These are phyloP conservation scores for Acrobeloides nanus DNA, from an alignment of 2,888 invertebrate genomes.

Conservation along the genomic window DNA sequence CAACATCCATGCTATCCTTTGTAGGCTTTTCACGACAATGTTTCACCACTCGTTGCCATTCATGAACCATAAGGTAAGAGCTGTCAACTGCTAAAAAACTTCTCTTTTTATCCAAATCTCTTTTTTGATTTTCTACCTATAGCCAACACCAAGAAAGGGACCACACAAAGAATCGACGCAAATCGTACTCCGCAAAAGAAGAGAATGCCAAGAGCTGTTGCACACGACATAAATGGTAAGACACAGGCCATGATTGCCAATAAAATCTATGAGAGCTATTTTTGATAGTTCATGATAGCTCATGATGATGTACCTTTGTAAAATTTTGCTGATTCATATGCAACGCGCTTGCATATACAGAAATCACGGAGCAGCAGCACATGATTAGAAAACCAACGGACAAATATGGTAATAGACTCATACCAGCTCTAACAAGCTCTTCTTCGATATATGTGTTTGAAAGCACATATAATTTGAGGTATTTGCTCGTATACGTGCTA, in stretches of 20 bases:
- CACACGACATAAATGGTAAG: constrained; percentile 42
- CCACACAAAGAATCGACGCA: constrained; percentile 47
- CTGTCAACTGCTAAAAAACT: constrained; percentile 34
- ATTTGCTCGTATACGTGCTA: constrained; percentile 33
- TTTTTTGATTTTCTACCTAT: constrained; percentile 29
- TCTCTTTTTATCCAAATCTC: neutral
- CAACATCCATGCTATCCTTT: constrained; percentile 38
- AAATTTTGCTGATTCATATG: constrained; percentile 48
- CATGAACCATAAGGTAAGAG: constrained; percentile 50
- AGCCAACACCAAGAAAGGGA: constrained; percentile 38
- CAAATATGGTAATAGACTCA: constrained; percentile 30
- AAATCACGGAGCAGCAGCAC: constrained; percentile 36
- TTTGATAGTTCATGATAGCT: too few species aligned
- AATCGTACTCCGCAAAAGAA: constrained; percentile 43
- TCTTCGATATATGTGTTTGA: constrained; percentile 46
- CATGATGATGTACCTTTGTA: constrained; percentile 33
- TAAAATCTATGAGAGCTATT: constrained; percentile 26
- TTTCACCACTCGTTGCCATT: constrained; percentile 49
- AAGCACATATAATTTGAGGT: constrained; percentile 33
- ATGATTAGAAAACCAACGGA: constrained; percentile 45
- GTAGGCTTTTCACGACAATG: constrained; percentile 41
- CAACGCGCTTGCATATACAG: constrained; percentile 38
- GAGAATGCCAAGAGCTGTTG: constrained; percentile 44
- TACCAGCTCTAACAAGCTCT: constrained; percentile 45
- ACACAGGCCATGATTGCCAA: constrained; percentile 46